A percentile compares a stretch with the other conserved stretches of the same genome.
These are phyloP conservation scores for Brachionus sp. DNA, from an alignment of 1,140 invertebrate genomes.

Conservation along the genomic window DNA sequence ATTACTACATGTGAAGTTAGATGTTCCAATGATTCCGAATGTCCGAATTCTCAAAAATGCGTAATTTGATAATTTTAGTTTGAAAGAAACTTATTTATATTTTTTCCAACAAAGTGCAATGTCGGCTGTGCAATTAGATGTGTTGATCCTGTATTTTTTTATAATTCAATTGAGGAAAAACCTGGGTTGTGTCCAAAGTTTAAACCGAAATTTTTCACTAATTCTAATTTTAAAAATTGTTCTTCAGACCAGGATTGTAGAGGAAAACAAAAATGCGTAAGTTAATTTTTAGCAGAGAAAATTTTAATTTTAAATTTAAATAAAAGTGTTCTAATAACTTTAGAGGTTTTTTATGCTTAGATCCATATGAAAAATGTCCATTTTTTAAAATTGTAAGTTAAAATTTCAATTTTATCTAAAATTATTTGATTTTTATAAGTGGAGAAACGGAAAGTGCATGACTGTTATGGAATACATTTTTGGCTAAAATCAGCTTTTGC, in stretches of 20 bases:
- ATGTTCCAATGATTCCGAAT: not conserved
- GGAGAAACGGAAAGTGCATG: not conserved
- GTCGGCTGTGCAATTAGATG: not conserved
- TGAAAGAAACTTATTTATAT: not conserved
- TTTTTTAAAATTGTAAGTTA: not conserved
- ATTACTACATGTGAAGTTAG: not conserved
- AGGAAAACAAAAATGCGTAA: not conserved
- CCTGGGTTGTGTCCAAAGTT: not conserved
- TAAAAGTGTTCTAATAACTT: not conserved
- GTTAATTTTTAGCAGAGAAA: not conserved
- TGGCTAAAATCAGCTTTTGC: not conserved
- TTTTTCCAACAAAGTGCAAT: not conserved
- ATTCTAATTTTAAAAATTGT: not conserved
- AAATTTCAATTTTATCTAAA: not conserved
- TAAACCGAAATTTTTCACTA: not conserved
- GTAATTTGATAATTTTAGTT: not conserved
- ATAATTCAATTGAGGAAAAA: not conserved
- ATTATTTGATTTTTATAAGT: not conserved
- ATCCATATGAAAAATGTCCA: not conserved
- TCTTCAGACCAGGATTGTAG: not conserved
- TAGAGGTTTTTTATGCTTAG: not conserved
- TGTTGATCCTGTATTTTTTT: not conserved
- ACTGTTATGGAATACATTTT: not conserved
- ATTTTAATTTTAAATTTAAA: not conserved
- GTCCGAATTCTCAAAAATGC: not conserved